phyloP scores from a whole-genome alignment of 2,113 vertebrate genomes.

The Tetrax tetrax region DNA sequence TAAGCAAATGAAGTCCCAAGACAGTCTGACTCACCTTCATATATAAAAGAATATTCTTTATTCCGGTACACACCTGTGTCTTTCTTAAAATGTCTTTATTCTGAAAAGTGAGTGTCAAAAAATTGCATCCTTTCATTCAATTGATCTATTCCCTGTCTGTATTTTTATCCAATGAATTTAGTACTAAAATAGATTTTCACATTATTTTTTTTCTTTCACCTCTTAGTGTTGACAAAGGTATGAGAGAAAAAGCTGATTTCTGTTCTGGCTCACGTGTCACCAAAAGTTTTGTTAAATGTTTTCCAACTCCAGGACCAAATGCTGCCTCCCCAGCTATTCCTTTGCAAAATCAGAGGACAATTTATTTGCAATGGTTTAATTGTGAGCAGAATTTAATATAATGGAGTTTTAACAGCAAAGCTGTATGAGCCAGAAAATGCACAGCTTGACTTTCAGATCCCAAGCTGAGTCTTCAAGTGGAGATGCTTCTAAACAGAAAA shows the following conservation, averaged over 20 bases:
- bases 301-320: constrained; percentile 10
- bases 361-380: constrained; percentile 46
- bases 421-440: constrained; percentile 39
- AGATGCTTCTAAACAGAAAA: constrained; percentile 55
- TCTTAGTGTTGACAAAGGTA: background rate
- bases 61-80: background rate
- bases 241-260: background rate
- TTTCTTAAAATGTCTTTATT: constrained; percentile 41
- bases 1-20: constrained; percentile 51
- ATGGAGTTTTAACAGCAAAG: constrained; percentile 53
- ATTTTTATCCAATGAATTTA: background rate
- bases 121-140: background rate
- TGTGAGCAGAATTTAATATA: constrained; percentile 39
- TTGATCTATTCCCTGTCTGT: background rate
- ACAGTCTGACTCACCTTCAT: constrained; percentile 33
- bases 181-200: background rate
- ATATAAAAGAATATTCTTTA: constrained; percentile 16
- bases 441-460: constrained; percentile 50
- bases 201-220: background rate
- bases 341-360: constrained; percentile 22
- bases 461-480: constrained; percentile 50
- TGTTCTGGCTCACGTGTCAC: background rate
- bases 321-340: background rate
- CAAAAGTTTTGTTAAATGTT: background rate
- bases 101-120: background rate